phyloP scores from a whole-genome alignment of 2,797 vertebrate species.

The Margarornis squamiger region DNA sequence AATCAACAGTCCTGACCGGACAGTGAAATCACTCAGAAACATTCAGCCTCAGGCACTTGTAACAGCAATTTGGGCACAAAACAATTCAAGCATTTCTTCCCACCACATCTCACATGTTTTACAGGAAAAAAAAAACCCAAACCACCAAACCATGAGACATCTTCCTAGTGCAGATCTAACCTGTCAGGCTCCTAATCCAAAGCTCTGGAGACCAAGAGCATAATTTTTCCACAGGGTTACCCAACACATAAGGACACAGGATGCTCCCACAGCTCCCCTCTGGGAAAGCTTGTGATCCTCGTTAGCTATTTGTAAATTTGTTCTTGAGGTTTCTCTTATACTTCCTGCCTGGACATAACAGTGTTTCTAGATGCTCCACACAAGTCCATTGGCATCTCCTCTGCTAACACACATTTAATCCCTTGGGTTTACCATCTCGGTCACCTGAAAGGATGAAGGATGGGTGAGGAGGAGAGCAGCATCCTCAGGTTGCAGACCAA shows the following conservation, averaged over 20 bases:
- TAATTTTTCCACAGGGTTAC: neutral
- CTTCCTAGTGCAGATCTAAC: neutral
- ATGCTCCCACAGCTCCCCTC: neutral
- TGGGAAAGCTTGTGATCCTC: neutral
- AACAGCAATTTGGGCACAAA: slow-evolving; percentile 11
- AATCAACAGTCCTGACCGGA: neutral
- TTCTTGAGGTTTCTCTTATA: neutral
- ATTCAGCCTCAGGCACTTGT: neutral
- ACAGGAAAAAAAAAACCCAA: neutral
- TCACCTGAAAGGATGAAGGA: neutral
- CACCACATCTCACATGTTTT: neutral
- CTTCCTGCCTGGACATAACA: neutral
- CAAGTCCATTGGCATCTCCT: neutral
- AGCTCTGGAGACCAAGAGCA: neutral
- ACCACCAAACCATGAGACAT: neutral
- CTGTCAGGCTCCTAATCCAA: neutral
- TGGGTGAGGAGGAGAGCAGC: neutral
- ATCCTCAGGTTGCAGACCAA: neutral
- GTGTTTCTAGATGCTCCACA: neutral
- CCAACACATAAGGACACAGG: neutral
- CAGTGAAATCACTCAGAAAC: slow-evolving; percentile 36
- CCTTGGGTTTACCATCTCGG: neutral
- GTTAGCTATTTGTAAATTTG: neutral
- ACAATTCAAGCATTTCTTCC: neutral
- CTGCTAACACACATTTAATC: neutral